phyloP scores from a whole-genome alignment of 2,797 vertebrate species.

The Triplophysa bombifrons region DNA sequence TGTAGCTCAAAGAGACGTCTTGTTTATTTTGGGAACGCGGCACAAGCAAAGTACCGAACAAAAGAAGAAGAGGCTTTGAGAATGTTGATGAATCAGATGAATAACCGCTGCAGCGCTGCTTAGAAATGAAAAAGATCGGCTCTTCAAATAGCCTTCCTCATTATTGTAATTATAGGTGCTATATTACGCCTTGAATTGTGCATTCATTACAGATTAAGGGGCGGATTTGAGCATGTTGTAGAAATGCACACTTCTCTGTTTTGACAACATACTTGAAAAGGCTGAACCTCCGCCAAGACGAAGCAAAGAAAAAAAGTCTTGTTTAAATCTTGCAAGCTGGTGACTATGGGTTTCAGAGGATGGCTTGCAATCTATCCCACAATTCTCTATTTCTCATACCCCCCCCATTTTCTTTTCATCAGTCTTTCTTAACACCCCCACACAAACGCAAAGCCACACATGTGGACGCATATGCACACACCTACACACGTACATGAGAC shows the following conservation, averaged over 20 bases:
- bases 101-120: conserved; percentile 69
- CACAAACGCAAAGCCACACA: conserved; percentile 50
- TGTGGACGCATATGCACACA: conserved; percentile 37
- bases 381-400: neutral
- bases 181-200: conserved; percentile 77
- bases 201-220: conserved; percentile 76
- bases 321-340: conserved; percentile 53
- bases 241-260: conserved; percentile 62
- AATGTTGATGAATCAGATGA: conserved; percentile 73
- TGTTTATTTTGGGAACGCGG: conserved; percentile 81
- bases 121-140: conserved; percentile 72
- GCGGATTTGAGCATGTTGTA: conserved; percentile 73
- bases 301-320: conserved; percentile 32
- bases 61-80: conserved; percentile 58
- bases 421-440: conserved; percentile 45
- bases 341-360: conserved; percentile 55
- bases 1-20: conserved; percentile 75
- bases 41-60: conserved; percentile 77
- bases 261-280: conserved; percentile 64
- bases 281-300: conserved; percentile 54
- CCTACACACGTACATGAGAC: conserved; percentile 58
- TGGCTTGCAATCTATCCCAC: conserved; percentile 50
- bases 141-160: conserved; percentile 71
- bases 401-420: conserved; percentile 30
- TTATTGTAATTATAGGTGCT: conserved; percentile 79